Conservation (phyloP, 2,888 invertebrate genomes). For the Pantelozetes paolii region DNA sequence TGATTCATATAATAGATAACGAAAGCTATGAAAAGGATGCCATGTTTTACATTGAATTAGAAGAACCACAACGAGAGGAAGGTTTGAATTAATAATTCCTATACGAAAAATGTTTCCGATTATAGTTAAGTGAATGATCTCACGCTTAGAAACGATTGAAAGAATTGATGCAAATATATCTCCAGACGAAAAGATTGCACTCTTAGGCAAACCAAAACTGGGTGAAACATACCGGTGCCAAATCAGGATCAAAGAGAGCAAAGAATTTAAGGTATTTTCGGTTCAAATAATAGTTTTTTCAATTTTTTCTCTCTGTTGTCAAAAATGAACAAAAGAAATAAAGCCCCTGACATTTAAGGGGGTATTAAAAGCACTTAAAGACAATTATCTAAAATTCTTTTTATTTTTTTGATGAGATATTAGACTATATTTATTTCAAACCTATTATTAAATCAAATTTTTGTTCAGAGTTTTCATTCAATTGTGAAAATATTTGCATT, state of each 20-base stretch:
- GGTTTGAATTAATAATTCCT: slow-evolving; percentile 58
- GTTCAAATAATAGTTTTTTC: too few species aligned
- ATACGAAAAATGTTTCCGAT: neutral
- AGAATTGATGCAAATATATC: neutral
- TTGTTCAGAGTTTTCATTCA: too few species aligned
- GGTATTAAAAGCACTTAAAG: too few species aligned
- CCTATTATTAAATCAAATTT: too few species aligned
- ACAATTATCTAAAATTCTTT: too few species aligned
- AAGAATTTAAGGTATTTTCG: slow-evolving; percentile 87
- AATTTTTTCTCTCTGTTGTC: too few species aligned
- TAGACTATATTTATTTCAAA: too few species aligned
- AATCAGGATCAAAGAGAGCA: slow-evolving; percentile 91
- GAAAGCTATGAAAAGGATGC: slow-evolving; percentile 98
- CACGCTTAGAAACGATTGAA: neutral
- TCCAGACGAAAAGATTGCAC: slow-evolving; percentile 70
- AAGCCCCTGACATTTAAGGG: too few species aligned
- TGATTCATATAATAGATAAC: slow-evolving; percentile 84
- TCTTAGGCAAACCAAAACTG: slow-evolving; percentile 83
- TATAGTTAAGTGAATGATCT: neutral
- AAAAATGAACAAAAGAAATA: too few species aligned
- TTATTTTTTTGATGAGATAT: too few species aligned
- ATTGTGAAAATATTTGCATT: too few species aligned
- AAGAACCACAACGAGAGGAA: slow-evolving; percentile 79
- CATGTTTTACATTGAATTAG: slow-evolving; percentile 83
- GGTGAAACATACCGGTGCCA: slow-evolving; percentile 81